Conservation (phyloP, 2,113 vertebrate species). For the Catharus bicknelli region DNA sequence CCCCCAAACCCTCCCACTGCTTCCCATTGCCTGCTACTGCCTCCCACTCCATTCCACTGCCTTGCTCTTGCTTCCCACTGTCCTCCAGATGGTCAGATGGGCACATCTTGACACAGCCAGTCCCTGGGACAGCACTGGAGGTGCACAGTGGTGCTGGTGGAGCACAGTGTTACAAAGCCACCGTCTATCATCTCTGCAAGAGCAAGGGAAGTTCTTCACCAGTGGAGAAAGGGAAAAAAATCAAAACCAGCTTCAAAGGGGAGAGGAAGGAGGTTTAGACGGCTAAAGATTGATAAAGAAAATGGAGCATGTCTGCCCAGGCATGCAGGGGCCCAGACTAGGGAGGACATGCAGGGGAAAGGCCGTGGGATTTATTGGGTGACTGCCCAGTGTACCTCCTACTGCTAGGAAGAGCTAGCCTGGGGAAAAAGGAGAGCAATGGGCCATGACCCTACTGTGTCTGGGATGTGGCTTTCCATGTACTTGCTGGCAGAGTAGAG, state of each 20-base stretch:
- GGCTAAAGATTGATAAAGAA: background rate
- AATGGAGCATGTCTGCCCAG: background rate
- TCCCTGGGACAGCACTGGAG: background rate
- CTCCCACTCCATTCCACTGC: background rate
- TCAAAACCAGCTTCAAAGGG: background rate
- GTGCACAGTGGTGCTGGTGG: no score
- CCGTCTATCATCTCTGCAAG: background rate
- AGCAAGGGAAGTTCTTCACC: background rate
- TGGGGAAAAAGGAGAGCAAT: accelerated
- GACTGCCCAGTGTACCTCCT: background rate
- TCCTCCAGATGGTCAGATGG: background rate
- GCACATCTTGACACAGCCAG: background rate
- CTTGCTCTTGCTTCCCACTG: background rate
- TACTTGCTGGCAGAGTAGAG: background rate
- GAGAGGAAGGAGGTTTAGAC: background rate
- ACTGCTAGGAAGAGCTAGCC: background rate
- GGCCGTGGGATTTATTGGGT: background rate
- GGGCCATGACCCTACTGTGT: accelerated
- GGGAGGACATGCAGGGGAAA: background rate
- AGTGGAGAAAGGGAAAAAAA: background rate
- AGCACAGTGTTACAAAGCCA: background rate
- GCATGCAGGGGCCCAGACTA: no score
- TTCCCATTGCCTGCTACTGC: background rate
- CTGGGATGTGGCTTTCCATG: background rate
- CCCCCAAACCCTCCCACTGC: background rate